Evolutionary conservation across 2,888 invertebrate species (phyloP).

Genomic region (Pardosa pseudoannulata): DNA sequence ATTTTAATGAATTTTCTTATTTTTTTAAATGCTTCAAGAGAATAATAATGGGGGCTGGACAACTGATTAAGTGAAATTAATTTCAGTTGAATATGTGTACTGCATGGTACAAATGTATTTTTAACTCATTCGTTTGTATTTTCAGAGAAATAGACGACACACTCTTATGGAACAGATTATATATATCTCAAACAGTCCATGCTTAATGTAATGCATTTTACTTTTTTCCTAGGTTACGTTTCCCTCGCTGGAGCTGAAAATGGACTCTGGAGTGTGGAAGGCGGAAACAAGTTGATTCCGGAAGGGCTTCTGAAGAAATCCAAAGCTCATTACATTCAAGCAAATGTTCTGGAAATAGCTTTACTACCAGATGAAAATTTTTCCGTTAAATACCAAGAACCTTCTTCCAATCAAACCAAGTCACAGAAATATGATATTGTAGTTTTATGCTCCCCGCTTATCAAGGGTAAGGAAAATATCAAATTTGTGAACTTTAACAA

Average conservation of each 20-base stretch:
- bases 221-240: constrained; percentile 78
- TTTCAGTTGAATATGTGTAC: too few relatives aligned
- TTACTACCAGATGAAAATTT: constrained; percentile 26
- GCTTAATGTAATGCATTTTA: too few relatives aligned
- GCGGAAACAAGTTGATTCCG: constrained; percentile 81
- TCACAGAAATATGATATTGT: constrained; percentile 80
- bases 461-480: constrained; percentile 78
- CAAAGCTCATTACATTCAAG: constrained; percentile 76
- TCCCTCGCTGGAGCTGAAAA: constrained; percentile 81
- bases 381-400: constrained; percentile 26
- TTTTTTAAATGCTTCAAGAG: too few relatives aligned
- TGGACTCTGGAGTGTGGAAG: constrained; percentile 81
- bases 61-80: too few relatives aligned
- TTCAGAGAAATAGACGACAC: too few relatives aligned
- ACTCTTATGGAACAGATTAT: too few relatives aligned
- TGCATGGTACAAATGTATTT: too few relatives aligned
- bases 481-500: constrained; percentile 79
- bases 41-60: too few relatives aligned
- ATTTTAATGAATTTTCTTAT: too few relatives aligned
- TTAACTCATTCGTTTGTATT: too few relatives aligned
- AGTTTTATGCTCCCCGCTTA: constrained; percentile 81
- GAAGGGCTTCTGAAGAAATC: constrained; percentile 78
- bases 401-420: constrained; percentile 17
- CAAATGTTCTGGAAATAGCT: constrained; percentile 70
- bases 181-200: too few relatives aligned